Percentiles rank a stretch among this genome's conserved stretches.
These are phyloP conservation scores for Apeltes quadracus DNA, from an alignment of 2,113 vertebrate species.

Conservation along the genomic window DNA sequence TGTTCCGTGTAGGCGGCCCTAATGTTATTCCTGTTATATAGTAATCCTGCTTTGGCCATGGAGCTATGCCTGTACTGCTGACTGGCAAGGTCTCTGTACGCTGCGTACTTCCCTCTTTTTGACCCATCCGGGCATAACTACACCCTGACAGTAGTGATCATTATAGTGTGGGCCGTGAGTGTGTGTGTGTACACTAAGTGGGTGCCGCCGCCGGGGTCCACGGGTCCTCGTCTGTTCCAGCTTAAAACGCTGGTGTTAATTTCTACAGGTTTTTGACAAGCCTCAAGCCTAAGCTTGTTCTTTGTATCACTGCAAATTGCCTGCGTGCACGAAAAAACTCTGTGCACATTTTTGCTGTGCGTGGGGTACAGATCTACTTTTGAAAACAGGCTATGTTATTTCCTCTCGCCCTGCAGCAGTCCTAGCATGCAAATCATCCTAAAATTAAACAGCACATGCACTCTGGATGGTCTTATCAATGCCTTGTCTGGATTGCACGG, in stretches of 20 bases:
- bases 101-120: neutral
- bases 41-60: too few species aligned
- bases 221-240: slow-evolving; percentile 47
- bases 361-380: slow-evolving; percentile 73
- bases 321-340: slow-evolving; percentile 73
- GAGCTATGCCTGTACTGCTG: too few species aligned
- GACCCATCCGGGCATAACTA: too few species aligned
- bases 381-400: slow-evolving; percentile 78
- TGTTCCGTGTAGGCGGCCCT: too few species aligned
- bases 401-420: slow-evolving; percentile 63
- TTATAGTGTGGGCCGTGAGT: too few species aligned
- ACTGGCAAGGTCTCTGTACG: too few species aligned
- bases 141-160: too few species aligned
- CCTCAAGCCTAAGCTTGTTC: slow-evolving; percentile 64
- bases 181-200: too few species aligned
- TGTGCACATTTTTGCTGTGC: slow-evolving; percentile 67
- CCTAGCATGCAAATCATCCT: slow-evolving; percentile 78
- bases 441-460: slow-evolving; percentile 76
- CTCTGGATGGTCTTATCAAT: slow-evolving; percentile 74
- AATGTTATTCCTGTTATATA: too few species aligned
- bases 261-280: slow-evolving; percentile 63
- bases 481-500: slow-evolving; percentile 72
- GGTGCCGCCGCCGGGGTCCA: too few species aligned
- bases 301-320: slow-evolving; percentile 70
- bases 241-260: slow-evolving; percentile 72